Base-by-base conservation (phyloP, 1,140 invertebrate species). In the Gonatopus flavifemur region DNA sequence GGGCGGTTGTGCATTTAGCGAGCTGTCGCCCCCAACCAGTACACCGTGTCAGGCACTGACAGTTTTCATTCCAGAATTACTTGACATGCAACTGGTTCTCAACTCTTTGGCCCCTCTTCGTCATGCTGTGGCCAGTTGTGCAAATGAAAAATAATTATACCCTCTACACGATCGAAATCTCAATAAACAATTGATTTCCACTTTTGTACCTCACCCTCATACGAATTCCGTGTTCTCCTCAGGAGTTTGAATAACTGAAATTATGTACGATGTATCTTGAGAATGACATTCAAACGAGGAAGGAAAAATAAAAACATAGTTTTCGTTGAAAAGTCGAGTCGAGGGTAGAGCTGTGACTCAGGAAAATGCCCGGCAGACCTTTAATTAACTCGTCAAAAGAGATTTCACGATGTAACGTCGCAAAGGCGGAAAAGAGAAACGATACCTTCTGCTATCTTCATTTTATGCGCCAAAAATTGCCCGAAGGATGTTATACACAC, bases 31-130 rank as follows among this genome's bases (percentile, higher is more conserved):
- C 59, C 58, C 58, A 68, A 65, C 58, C 67, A 62, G 54, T 53
- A 41, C 48, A 55, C 47, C 61, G 55, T 66, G 57, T 62, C 64
- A 57, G 59, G 40, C 41, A 41, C 62, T 68, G 68, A 70, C 68
- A 70, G 68, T 69, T 69, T 69, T 69, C 67, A 70, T 69, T 70
- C 68, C 62, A 42, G 52, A 56, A 56, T 58, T 57, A 69, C 55
- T 69, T 66, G 63, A 69, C 61, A 61, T 49, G 53, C 54, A 53
- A 43, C 54, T 52, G 52, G 52, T 57, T 61, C 57, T n/a, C n/a
- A n/a, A n/a, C 59, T 60, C 59, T 61, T 61, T 43, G 57, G 31
- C 42, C 56, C n/a, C n/a, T n/a, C n/a, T n/a, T n/a, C n/a, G 12
- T n/a, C n/a, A 6, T n/a, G n/a, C n/a, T n/a, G n/a, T n/a, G n/a